Evolutionary conservation across 2,888 invertebrate genomes (phyloP).

Genomic region (Lepetodrilus schrolli): DNA sequence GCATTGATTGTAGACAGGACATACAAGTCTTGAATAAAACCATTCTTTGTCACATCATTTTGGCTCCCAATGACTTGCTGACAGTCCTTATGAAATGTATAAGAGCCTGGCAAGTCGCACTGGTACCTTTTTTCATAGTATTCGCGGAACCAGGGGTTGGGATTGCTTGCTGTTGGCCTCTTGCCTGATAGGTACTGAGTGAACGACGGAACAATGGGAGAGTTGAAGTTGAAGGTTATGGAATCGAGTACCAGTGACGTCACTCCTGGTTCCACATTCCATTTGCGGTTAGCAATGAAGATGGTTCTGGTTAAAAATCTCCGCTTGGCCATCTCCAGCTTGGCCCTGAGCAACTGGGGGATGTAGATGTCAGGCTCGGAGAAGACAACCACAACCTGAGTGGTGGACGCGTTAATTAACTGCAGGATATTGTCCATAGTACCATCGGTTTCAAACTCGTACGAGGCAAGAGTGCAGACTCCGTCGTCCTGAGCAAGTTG

Average conservation of each 20-base stretch:
- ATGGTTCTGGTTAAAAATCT: slow-evolving; percentile 37
- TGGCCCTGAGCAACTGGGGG: slow-evolving; percentile 50
- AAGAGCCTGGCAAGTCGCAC: slow-evolving; percentile 51
- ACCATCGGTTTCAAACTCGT: slow-evolving; percentile 67
- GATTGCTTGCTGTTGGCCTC: not conserved
- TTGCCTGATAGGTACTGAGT: slow-evolving; percentile 33
- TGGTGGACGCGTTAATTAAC: slow-evolving; percentile 56
- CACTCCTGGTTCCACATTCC: slow-evolving; percentile 37
- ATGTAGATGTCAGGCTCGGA: slow-evolving; percentile 57
- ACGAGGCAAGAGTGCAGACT: slow-evolving; percentile 62
- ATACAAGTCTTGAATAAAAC: slow-evolving; percentile 58
- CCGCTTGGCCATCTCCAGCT: too few species aligned
- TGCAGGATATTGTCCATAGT: slow-evolving; percentile 51
- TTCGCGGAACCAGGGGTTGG: slow-evolving; percentile 68
- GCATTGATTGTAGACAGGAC: slow-evolving; percentile 74
- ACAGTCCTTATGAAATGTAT: not conserved
- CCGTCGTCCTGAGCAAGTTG: slow-evolving; percentile 47
- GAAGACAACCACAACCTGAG: slow-evolving; percentile 66
- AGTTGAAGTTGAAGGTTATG: slow-evolving; percentile 45
- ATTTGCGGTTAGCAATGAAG: slow-evolving; percentile 61
- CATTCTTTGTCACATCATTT: not conserved
- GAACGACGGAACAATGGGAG: slow-evolving; percentile 38
- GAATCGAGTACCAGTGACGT: slow-evolving; percentile 35
- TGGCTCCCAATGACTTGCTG: not conserved
- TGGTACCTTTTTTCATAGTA: slow-evolving; percentile 56